Base-by-base conservation (phyloP, 2,888 invertebrate genomes). In the Cheilosia variabilis region DNA sequence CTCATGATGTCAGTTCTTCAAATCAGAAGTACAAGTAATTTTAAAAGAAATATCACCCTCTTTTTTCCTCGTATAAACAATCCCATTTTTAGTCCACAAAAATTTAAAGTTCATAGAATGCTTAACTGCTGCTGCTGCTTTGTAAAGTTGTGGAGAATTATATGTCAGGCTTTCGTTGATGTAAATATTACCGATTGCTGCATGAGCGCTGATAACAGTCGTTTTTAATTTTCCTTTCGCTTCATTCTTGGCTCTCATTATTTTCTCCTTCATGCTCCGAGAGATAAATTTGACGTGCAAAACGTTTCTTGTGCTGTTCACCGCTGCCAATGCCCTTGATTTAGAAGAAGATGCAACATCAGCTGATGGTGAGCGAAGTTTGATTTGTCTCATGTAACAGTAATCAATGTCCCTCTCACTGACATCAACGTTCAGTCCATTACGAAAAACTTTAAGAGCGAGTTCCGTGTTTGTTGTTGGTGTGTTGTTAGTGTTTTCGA, bases 171-270 rank as follows among this genome's bases (percentile, higher is more conserved):
- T 65, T 17, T 65, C 50, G 31, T 65, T 65, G 22, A 65, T 52
- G 34, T 66, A 66, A 13, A 66, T 66, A 27, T 24, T 66, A 9
- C 53, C 66, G 2, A 41, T 22, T 27, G 22, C n/a, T 53, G 66
- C 43, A 27, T 68, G 55, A 10, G n/a, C 15, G 66, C 55, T 68
- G 66, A 68, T 55, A 55, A 55, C 27, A 17, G 66, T 53, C 22
- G 52, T 66, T 41, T 53, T 65, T 5, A 65, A 37, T 65, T n/a
- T 63, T 34, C 17, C 10, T 22, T 52, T 65, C 37, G 37, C 37
- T 10, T 52, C 24, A 19, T 63, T 19, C 15, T 17, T 37, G 13
- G 65, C 52, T 65, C 34, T 65, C 65, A 37, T 65, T 13, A 52
- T 52, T 13, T 22, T 65, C 4, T 65, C 52, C 22, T 66, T 53